Conservation (phyloP, 1,140 invertebrate genomes). For the Tribolium madens region DNA sequence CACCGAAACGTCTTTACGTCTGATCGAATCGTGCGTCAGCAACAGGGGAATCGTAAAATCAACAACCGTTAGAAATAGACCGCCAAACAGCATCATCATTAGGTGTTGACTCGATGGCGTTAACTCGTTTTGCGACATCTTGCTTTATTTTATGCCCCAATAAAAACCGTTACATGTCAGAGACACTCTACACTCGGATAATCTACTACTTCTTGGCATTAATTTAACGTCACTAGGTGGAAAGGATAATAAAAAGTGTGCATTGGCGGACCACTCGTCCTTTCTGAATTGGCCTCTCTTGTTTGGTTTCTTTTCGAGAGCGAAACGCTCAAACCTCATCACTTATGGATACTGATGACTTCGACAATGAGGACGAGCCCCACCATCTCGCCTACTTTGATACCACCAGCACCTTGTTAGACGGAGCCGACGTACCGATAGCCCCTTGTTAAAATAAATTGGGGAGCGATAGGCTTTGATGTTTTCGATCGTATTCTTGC, state of each 20-base stretch:
- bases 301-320: slow-evolving; percentile 39
- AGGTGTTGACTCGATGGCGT: neutral
- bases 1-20: slow-evolving; percentile 32
- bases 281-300: slow-evolving; percentile 31
- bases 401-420: slow-evolving; percentile 43
- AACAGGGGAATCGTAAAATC: slow-evolving; percentile 39
- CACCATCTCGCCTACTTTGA: slow-evolving; percentile 40
- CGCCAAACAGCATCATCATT: slow-evolving; percentile 3
- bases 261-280: slow-evolving; percentile 24
- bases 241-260: slow-evolving; percentile 16
- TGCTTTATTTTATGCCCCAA: neutral
- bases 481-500: slow-evolving; percentile 20
- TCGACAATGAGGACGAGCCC: slow-evolving; percentile 37
- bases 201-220: slow-evolving; percentile 16
- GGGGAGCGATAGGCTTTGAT: slow-evolving; percentile 38
- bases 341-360: slow-evolving; percentile 46
- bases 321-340: slow-evolving; percentile 35
- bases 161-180: slow-evolving; percentile 20
- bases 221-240: slow-evolving; percentile 23
- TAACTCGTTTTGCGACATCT: slow-evolving; percentile 1
- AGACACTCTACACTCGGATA: neutral
- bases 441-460: slow-evolving; percentile 44
- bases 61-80: slow-evolving; percentile 28
- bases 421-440: slow-evolving; percentile 29
- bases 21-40: slow-evolving; percentile 37